phyloP scores from a whole-genome alignment of 2,888 invertebrate species.

The Sepioteuthis lessoniana region DNA sequence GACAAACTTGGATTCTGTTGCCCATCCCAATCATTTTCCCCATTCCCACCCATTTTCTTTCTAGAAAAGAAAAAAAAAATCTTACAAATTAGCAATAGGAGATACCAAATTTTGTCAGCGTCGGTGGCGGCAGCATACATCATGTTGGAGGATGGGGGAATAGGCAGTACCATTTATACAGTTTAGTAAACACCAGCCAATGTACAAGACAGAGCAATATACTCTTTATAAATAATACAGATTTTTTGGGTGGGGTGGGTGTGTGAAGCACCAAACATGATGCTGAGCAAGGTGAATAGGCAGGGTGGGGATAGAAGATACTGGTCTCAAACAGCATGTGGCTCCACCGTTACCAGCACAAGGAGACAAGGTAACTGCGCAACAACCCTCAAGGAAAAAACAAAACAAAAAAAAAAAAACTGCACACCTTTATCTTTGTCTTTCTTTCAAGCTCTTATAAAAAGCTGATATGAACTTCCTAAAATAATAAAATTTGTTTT shows the following conservation, averaged over 20 bases:
- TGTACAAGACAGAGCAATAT: neutral
- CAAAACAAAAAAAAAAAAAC: neutral
- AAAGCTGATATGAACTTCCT: neutral
- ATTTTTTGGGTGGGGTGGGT: neutral
- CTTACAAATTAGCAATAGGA: neutral
- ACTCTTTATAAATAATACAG: constrained; percentile 33
- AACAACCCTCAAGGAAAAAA: neutral
- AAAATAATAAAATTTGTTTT: neutral
- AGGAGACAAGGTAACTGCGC: constrained; percentile 33
- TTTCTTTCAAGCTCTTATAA: constrained; percentile 33
- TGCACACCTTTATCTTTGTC: neutral
- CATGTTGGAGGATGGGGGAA: neutral
- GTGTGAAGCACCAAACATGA: constrained; percentile 20
- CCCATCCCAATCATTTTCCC: neutral
- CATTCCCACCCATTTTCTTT: neutral
- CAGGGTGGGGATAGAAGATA: neutral
- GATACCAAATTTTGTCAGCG: neutral
- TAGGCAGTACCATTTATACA: neutral
- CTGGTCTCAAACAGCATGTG: neutral
- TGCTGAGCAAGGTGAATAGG: neutral
- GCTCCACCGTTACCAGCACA: constrained; percentile 33
- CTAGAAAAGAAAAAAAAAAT: neutral
- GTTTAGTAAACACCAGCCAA: neutral
- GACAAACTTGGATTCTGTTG: neutral
- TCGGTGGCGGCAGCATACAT: neutral